A percentile compares a stretch with the other conserved stretches of the same genome.
phyloP scores from a whole-genome alignment of 2,797 vertebrate genomes.

The Danio jaintianensis region DNA sequence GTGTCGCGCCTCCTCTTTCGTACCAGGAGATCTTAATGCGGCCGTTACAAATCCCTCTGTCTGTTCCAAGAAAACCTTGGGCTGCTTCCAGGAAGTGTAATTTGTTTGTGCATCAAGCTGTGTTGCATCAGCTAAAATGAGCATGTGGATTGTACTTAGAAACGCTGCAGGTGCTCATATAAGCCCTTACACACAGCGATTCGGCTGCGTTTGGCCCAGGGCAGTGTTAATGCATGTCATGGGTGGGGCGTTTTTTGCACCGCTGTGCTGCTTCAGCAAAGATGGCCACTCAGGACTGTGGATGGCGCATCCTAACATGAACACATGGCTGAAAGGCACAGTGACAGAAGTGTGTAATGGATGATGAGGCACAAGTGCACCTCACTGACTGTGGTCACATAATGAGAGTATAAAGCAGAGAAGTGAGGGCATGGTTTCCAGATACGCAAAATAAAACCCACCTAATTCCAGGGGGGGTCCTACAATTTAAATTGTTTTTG shows the following conservation, averaged over 20 bases:
- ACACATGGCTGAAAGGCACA: background rate
- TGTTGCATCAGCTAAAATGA: constrained; percentile 42
- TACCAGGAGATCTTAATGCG: constrained; percentile 28
- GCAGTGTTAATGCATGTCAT: constrained; percentile 5
- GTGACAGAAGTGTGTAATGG: background rate
- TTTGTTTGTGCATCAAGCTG: constrained; percentile 39
- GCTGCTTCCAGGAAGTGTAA: constrained; percentile 34
- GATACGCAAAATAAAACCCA: too few species aligned
- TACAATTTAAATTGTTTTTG: too few species aligned
- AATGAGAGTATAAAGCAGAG: background rate
- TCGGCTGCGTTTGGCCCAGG: constrained; percentile 18
- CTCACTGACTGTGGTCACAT: background rate
- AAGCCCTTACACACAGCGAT: constrained; percentile 24
- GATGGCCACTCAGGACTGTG: background rate
- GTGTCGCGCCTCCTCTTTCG: constrained; percentile 29
- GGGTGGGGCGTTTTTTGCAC: background rate
- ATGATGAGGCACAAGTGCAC: background rate
- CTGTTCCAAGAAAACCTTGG: constrained; percentile 39
- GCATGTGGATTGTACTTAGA: constrained; percentile 33
- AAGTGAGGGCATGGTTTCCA: background rate
- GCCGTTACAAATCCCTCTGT: constrained; percentile 24
- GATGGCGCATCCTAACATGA: background rate
- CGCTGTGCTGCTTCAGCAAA: background rate
- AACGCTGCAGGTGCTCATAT: constrained; percentile 25
- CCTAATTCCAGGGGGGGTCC: too few species aligned